phyloP scores from a whole-genome alignment of 2,797 vertebrate genomes.

The Pempheris klunzingeri region DNA sequence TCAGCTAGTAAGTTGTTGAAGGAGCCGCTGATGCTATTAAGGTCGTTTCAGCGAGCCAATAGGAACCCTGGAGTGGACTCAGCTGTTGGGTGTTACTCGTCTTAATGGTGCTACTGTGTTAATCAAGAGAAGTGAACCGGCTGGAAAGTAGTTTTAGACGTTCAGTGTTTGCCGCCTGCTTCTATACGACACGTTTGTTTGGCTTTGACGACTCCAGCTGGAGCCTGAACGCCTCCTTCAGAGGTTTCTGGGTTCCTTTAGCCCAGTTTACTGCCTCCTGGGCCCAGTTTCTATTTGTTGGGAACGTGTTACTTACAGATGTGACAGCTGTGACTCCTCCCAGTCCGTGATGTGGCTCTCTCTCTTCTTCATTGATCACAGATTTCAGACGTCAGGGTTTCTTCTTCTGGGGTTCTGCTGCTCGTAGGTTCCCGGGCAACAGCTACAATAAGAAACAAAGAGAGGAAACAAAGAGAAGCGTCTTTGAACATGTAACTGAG shows the following conservation, averaged over 20 bases:
- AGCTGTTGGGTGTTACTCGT: too few species aligned
- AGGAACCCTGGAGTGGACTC: too few species aligned
- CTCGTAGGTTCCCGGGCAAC: slow-evolving; percentile 26
- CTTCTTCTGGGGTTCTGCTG: slow-evolving; percentile 10
- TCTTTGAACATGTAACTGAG: not conserved
- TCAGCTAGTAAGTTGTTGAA: too few species aligned
- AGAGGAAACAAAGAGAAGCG: not conserved
- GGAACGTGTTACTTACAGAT: slow-evolving; percentile 35
- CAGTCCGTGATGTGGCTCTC: slow-evolving; percentile 22
- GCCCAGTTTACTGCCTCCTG: not conserved
- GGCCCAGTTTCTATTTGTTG: not conserved
- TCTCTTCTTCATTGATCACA: slow-evolving; percentile 26
- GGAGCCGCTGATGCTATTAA: too few species aligned
- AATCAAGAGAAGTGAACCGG: not conserved
- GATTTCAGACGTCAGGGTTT: slow-evolving; percentile 19
- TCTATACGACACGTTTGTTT: not conserved
- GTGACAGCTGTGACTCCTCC: slow-evolving; percentile 54
- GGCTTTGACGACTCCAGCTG: not conserved
- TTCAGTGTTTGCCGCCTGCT: not conserved
- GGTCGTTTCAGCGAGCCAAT: too few species aligned
- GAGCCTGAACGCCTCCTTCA: too few species aligned
- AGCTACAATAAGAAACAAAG: not conserved
- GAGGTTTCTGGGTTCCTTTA: not conserved
- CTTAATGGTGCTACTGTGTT: too few species aligned
- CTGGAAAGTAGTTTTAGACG: not conserved